Conservation (phyloP, 2,888 invertebrate species). For the Apocheima hispidaria region DNA sequence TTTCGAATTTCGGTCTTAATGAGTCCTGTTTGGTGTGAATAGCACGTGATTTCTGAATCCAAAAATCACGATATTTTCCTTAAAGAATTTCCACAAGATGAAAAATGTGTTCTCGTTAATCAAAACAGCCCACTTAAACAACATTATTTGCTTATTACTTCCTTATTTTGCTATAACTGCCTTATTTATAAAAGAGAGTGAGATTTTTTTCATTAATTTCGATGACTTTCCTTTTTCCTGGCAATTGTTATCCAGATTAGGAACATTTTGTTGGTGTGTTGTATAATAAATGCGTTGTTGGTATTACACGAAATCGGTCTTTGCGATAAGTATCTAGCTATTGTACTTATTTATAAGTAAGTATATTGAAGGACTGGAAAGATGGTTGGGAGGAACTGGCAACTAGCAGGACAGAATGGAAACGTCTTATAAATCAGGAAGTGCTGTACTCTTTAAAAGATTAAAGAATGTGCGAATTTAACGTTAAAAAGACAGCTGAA, state of each 20-base stretch:
- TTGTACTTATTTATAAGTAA: neutral
- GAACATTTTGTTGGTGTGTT: constrained; percentile 1
- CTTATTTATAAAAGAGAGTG: constrained; percentile 10
- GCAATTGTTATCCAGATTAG: constrained; percentile 23
- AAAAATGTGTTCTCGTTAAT: neutral
- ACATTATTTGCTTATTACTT: constrained; percentile 13
- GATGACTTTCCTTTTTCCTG: constrained; percentile 13
- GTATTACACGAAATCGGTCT: neutral
- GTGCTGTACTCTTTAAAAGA: too few species aligned
- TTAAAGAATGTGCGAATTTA: too few species aligned
- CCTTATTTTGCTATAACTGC: constrained; percentile 5
- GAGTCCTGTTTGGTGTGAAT: neutral
- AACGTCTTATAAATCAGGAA: too few species aligned
- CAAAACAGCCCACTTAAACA: constrained; percentile 9
- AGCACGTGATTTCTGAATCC: neutral
- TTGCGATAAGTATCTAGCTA: neutral
- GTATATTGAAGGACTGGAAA: too few species aligned
- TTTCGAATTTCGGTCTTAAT: too few species aligned
- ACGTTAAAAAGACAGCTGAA: too few species aligned
- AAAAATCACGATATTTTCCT: neutral
- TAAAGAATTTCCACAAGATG: neutral
- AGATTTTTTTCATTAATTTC: constrained; percentile 25
- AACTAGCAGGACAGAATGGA: too few species aligned
- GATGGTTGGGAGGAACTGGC: too few species aligned
- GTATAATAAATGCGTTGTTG: neutral